phyloP scores from a whole-genome alignment of 2,888 invertebrate genomes.

The Andrena marginata region DNA sequence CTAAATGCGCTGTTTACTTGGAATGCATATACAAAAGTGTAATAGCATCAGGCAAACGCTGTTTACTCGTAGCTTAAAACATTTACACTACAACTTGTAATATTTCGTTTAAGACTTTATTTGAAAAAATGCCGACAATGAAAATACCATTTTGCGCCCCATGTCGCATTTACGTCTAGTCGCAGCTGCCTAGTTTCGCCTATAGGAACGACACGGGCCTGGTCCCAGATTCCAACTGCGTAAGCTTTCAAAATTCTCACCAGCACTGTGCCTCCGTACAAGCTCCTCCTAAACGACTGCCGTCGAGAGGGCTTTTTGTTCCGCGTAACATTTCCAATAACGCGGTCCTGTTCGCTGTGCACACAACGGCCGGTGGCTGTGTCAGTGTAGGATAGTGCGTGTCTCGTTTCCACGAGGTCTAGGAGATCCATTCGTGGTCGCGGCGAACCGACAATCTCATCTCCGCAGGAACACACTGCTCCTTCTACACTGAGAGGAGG shows the following conservation, averaged over 20 bases:
- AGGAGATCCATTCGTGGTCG: conserved; percentile 50
- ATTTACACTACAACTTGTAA: not conserved
- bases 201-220: not conserved
- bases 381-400: conserved; percentile 35
- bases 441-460: conserved; percentile 66
- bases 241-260: conserved; percentile 6
- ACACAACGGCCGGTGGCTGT: not conserved
- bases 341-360: conserved; percentile 2
- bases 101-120: not conserved
- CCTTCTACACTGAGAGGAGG: conserved; percentile 26
- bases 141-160: too few relatives aligned
- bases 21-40: too few relatives aligned
- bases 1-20: not conserved
- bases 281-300: not conserved
- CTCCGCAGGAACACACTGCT: conserved; percentile 60
- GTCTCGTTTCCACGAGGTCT: conserved; percentile 38
- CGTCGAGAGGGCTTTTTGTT: conserved; percentile 37
- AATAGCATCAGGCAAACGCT: too few relatives aligned
- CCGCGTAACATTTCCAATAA: conserved; percentile 35
- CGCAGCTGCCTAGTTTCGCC: too few relatives aligned
- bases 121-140: too few relatives aligned
- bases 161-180: too few relatives aligned
- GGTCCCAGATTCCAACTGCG: not conserved
- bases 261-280: too few relatives aligned
- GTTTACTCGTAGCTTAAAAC: too few relatives aligned